A percentile compares a stretch with the other conserved stretches of the same genome.
phyloP scores from a whole-genome alignment of 2,888 invertebrate species.

The Troides helena region DNA sequence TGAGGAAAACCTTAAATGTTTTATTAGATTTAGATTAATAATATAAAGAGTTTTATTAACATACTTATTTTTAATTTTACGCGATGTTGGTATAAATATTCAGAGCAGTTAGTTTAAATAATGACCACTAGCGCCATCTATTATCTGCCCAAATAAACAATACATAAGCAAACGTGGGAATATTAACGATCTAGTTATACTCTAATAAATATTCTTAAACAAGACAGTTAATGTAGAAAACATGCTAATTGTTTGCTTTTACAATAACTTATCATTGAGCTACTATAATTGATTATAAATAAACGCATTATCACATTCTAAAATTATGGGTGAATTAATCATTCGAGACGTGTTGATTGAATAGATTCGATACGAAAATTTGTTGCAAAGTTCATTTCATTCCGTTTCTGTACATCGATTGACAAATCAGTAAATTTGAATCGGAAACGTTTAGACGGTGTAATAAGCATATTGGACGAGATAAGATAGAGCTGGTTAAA shows the following conservation, averaged over 20 bases:
- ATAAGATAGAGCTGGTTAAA: constrained; percentile 77
- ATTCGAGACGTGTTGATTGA: not conserved
- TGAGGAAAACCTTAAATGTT: not conserved
- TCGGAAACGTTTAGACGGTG: constrained; percentile 55
- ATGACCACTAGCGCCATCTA: constrained; percentile 45
- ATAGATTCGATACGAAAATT: not conserved
- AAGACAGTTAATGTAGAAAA: constrained; percentile 12
- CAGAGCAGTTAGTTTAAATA: not conserved
- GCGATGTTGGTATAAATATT: constrained; percentile 9
- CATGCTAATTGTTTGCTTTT: constrained; percentile 15
- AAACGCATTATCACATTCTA: not conserved
- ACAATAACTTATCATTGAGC: constrained; percentile 14
- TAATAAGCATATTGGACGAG: constrained; percentile 69
- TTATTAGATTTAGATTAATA: not conserved
- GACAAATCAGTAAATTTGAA: constrained; percentile 32
- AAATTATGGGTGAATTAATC: not conserved
- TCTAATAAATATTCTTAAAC: constrained; percentile 26
- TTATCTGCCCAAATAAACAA: constrained; percentile 31
- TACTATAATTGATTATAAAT: constrained; percentile 9
- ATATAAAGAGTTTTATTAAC: constrained; percentile 14
- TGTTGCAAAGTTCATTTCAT: not conserved
- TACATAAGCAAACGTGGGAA: not conserved
- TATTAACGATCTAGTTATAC: constrained; percentile 17
- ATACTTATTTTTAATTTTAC: not conserved
- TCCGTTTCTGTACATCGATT: not conserved